Percentiles rank a stretch among this genome's conserved stretches.
phyloP scores from a whole-genome alignment of 1,140 invertebrate species.

The Listronotus oregonensis region DNA sequence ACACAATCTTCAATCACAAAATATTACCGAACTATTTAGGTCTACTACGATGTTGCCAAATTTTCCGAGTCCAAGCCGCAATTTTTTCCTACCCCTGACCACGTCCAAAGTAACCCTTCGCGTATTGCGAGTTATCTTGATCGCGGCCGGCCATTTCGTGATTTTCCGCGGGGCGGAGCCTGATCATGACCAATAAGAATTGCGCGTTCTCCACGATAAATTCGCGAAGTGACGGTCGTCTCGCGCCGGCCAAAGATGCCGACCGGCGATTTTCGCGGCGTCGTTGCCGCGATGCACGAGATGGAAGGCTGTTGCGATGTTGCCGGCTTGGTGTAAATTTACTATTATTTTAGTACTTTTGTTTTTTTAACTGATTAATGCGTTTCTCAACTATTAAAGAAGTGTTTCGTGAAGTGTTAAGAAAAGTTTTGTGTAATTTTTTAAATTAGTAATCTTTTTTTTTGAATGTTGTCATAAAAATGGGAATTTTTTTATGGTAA shows the following conservation, averaged over 20 bases:
- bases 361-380: no score
- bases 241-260: conserved; percentile 1
- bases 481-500: no score
- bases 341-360: no score
- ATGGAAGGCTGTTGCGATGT: not conserved
- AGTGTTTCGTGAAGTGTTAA: no score
- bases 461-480: no score
- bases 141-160: conserved; percentile 49
- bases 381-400: no score
- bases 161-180: conserved; percentile 46
- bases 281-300: not conserved
- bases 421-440: no score
- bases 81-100: conserved; percentile 13
- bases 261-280: conserved; percentile 6
- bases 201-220: conserved; percentile 33
- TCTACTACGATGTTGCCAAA: conserved; percentile 1
- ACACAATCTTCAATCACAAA: no score
- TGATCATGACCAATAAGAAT: conserved; percentile 38
- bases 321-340: not conserved
- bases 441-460: no score
- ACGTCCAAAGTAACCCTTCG: conserved; percentile 20
- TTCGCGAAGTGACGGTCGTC: conserved; percentile 22
- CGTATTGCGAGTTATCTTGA: conserved; percentile 17
- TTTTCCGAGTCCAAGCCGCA: not conserved
- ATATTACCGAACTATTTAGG: not conserved